phyloP scores from a whole-genome alignment of 1,140 invertebrate species.

The Riptortus pedestris region DNA sequence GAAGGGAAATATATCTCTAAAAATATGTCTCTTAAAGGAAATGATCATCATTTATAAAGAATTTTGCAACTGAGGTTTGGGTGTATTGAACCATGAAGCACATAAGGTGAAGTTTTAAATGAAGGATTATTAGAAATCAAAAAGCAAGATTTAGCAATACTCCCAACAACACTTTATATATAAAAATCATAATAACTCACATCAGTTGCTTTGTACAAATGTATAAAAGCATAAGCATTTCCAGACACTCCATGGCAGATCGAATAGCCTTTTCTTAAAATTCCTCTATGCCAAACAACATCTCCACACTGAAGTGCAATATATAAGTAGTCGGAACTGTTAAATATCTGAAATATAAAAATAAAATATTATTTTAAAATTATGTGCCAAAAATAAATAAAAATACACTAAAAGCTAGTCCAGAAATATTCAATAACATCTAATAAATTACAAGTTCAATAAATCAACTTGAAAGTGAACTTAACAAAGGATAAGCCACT shows the following conservation, averaged over 20 bases:
- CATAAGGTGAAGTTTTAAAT: conserved; percentile 16
- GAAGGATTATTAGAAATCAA: background rate
- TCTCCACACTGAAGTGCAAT: conserved; percentile 61
- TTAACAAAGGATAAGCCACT: too few species aligned
- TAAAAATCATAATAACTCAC: conserved; percentile 39
- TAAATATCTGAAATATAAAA: conserved; percentile 49
- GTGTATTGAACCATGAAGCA: background rate
- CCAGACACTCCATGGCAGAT: conserved; percentile 87
- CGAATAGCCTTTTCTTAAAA: conserved; percentile 82
- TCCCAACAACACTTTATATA: background rate
- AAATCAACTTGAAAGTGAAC: too few species aligned
- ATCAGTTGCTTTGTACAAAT: conserved; percentile 66
- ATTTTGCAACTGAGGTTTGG: background rate
- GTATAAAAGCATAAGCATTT: conserved; percentile 80
- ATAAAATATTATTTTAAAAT: too few species aligned
- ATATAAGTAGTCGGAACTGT: conserved; percentile 61
- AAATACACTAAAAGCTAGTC: too few species aligned
- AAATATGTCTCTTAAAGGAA: too few species aligned
- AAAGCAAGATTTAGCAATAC: too few species aligned
- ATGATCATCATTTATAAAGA: too few species aligned
- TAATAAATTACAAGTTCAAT: too few species aligned
- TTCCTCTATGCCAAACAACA: conserved; percentile 70
- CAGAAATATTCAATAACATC: too few species aligned
- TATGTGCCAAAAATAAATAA: too few species aligned
- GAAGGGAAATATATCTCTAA: too few species aligned